phyloP scores from a whole-genome alignment of 2,113 vertebrate genomes.

The Sylvia atricapilla region DNA sequence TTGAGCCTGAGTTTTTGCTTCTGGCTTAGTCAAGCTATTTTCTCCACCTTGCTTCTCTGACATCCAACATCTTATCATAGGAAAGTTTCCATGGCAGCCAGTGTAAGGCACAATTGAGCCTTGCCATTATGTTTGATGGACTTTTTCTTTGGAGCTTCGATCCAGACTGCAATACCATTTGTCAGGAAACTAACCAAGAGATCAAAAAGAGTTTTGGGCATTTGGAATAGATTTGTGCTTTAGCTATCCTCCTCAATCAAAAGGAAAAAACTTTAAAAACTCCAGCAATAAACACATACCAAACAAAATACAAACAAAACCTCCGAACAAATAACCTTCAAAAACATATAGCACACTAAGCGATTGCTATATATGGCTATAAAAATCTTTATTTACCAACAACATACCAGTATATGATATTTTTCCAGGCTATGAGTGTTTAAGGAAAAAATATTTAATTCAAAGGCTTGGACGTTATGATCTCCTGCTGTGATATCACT shows the following conservation, averaged over 20 bases:
- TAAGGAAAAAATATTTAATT: not conserved
- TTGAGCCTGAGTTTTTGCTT: not conserved
- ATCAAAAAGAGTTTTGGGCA: not conserved
- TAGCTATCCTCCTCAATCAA: not conserved
- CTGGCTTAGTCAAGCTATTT: not conserved
- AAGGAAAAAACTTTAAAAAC: not conserved
- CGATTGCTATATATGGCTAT: not conserved
- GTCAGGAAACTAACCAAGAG: not conserved
- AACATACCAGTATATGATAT: not conserved
- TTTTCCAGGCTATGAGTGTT: not conserved
- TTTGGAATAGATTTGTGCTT: not conserved
- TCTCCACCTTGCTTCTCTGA: not conserved
- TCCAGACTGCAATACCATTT: not conserved
- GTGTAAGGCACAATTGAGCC: not conserved
- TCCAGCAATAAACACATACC: fast-evolving
- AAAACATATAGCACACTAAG: not conserved
- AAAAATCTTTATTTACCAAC: not conserved
- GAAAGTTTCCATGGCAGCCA: not conserved
- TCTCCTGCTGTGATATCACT: not conserved
- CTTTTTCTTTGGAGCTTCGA: not conserved
- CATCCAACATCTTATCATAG: not conserved
- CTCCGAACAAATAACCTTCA: not conserved
- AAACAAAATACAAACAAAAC: not conserved
- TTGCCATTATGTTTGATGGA: not conserved
- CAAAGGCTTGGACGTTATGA: not conserved